Conservation (phyloP, 2,797 vertebrate species). For the Selene dorsalis region DNA sequence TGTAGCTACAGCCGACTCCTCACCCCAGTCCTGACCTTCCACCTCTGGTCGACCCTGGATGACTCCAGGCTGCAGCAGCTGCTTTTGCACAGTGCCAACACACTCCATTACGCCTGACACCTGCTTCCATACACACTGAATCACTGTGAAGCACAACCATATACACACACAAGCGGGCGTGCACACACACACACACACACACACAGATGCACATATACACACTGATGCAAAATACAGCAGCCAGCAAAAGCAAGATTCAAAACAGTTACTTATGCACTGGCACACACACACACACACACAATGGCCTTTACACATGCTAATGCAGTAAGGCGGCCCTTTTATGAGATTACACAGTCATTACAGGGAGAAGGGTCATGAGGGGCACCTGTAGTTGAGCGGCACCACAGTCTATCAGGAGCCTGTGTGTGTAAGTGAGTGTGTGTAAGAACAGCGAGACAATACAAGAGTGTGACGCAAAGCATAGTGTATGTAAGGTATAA, state of each 20-base stretch:
- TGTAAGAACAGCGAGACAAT: constrained; percentile 28
- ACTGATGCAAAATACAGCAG: constrained; percentile 45
- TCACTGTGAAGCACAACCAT: constrained; percentile 29
- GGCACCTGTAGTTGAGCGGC: constrained; percentile 76
- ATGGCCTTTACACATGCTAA: constrained; percentile 81
- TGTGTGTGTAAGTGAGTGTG: constrained; percentile 17
- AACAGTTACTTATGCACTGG: constrained; percentile 55
- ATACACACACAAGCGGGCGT: constrained; percentile 1
- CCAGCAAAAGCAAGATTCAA: constrained; percentile 45
- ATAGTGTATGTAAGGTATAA: constrained; percentile 23
- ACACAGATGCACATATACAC: neutral
- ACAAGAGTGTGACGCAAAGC: constrained; percentile 29
- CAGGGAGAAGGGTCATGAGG: constrained; percentile 72
- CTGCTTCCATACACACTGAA: constrained; percentile 64
- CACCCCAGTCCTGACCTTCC: constrained; percentile 69
- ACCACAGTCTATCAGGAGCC: constrained; percentile 58
- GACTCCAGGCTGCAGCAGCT: constrained; percentile 66
- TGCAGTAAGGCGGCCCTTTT: constrained; percentile 71
- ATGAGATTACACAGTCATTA: constrained; percentile 83
- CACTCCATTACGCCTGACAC: constrained; percentile 77
- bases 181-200: constrained; percentile 29
- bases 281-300: constrained; percentile 51
- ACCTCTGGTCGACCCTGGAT: constrained; percentile 49
- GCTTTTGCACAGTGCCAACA: constrained; percentile 71
- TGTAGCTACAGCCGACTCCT: constrained; percentile 74